Evolutionary conservation across 2,888 invertebrate species (phyloP).

Genomic region (Oxytorus armatus): DNA sequence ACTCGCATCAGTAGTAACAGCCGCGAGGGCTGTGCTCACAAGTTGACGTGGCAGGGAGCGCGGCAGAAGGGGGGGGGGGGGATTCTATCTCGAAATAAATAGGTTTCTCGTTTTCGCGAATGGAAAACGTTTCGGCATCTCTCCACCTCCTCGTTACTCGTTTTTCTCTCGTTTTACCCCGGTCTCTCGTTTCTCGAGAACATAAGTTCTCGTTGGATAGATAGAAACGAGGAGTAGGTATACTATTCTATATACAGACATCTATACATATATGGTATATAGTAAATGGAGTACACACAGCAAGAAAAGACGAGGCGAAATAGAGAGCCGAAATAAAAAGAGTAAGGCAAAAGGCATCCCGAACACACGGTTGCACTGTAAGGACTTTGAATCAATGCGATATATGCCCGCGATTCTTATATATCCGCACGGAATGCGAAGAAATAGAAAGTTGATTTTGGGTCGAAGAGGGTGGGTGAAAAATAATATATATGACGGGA

Average conservation of each 20-base stretch:
- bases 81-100: conserved; percentile 67
- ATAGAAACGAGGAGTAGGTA: conserved; percentile 54
- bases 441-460: conserved; percentile 48
- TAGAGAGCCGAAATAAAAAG: conserved; percentile 43
- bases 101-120: conserved; percentile 67
- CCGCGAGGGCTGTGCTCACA: conserved; percentile 61
- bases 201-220: conserved; percentile 59
- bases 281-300: conserved; percentile 11
- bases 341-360: conserved; percentile 31
- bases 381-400: conserved; percentile 38
- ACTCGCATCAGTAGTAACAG: conserved; percentile 56
- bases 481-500: conserved; percentile 24
- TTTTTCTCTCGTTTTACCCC: conserved; percentile 53
- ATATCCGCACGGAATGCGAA: conserved; percentile 18
- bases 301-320: conserved; percentile 29
- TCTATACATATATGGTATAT: conserved; percentile 20
- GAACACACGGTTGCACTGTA: conserved; percentile 23
- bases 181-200: conserved; percentile 42
- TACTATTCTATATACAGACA: conserved; percentile 8
- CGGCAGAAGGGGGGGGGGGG: conserved; percentile 18
- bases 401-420: conserved; percentile 48
- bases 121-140: conserved; percentile 65
- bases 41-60: no score
- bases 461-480: conserved; percentile 24
- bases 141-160: conserved; percentile 44